Evolutionary conservation across 1,140 invertebrate genomes (phyloP), one percentile per base, ranked within the genome.

Genomic region (Gryllus bimaculatus): DNA sequence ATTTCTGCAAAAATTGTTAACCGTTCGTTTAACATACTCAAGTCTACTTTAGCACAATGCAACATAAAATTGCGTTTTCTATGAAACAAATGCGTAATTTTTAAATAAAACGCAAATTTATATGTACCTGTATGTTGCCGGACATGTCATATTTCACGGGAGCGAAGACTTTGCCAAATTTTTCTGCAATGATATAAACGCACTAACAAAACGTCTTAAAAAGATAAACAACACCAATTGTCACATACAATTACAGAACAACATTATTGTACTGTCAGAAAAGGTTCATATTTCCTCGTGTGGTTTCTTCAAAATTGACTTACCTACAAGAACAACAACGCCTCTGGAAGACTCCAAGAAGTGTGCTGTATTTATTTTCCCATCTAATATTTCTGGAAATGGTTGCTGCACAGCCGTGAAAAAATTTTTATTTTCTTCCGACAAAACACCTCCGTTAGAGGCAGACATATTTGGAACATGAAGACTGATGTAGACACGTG

Each of bases 71-170:
- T 2, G 26, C 26, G 26, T 2, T 39, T 39, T 39, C 26, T 39
- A 39, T 39, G 26, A 39, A 39, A 39, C 26, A 39, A 39, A 39
- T 2, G 1, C 4, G 13, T 5, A 47, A 13, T 20, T 13, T 47
- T 13, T 13, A 76, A 18, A 76, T 21, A 26, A 76, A 76, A 54
- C 66, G 54, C 48, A 73, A 76, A 85, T 87, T 89, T 88, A 93
- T 92, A 83, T 90, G 88, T 82, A 93, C 92, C 83, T 90, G 88
- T 82, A 93, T 90, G 85, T 93, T 94, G 82, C 89, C 90, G 84
- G 90, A 89, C 88, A 94, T 92, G 82, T 94, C 92, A 85, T 89
- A 89, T 83, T 90, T 91, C 26, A 94, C 89, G 15, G 92, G 90
- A 73, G 89, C 87, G 84, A 93, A 93, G 7, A 91, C 84, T 85